phyloP scores from a whole-genome alignment of 2,113 vertebrate genomes.

The Osmerus eperlanus region DNA sequence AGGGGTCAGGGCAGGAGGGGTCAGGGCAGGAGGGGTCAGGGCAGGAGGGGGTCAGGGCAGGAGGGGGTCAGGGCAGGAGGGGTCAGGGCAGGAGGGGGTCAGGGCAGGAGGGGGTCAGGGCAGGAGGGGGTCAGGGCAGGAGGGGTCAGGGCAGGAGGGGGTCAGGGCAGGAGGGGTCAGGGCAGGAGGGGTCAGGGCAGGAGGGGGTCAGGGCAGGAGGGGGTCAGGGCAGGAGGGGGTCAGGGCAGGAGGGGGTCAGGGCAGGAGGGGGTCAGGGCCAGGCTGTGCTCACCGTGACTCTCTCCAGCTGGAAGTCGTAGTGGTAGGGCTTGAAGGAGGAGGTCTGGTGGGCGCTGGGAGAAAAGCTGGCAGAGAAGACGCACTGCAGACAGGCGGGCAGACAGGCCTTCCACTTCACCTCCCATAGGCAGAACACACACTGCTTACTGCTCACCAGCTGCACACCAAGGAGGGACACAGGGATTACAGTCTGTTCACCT shows the following conservation, averaged over 20 bases:
- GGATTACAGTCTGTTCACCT: background rate
- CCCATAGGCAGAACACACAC: conserved; percentile 90
- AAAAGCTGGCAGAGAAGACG: conserved; percentile 84
- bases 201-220: too few species aligned
- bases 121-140: too few species aligned
- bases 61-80: too few species aligned
- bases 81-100: too few species aligned
- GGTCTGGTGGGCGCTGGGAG: conserved; percentile 71
- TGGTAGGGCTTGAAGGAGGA: conserved; percentile 81
- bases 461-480: conserved; percentile 22
- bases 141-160: too few species aligned
- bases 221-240: background rate
- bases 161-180: too few species aligned
- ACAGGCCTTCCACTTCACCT: conserved; percentile 82
- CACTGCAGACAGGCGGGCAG: conserved; percentile 80
- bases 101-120: too few species aligned
- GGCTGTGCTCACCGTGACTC: conserved; percentile 82
- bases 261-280: background rate
- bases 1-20: too few species aligned
- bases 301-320: conserved; percentile 87
- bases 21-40: too few species aligned
- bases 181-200: too few species aligned
- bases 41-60: too few species aligned
- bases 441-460: conserved; percentile 85
- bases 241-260: too few species aligned